Conservation (phyloP, 1,140 invertebrate species). For the Lamellibrachia luymesi region DNA sequence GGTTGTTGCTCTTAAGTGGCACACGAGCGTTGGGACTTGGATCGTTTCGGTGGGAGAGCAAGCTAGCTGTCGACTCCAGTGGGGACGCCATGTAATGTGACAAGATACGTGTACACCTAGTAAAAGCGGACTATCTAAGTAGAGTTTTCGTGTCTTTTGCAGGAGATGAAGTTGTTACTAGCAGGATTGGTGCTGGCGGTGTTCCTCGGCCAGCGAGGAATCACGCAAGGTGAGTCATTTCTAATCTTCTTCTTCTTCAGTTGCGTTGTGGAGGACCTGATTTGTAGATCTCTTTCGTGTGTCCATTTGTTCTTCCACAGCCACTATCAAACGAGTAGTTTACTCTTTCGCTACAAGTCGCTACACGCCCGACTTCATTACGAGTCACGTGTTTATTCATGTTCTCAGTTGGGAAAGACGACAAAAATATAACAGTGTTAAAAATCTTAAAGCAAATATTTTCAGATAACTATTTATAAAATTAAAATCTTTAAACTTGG, state of each 20-base stretch:
- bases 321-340: background rate
- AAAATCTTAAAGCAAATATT: background rate
- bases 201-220: background rate
- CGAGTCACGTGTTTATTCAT: background rate
- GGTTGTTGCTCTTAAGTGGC: background rate
- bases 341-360: background rate
- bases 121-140: slow-evolving; percentile 1
- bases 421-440: background rate
- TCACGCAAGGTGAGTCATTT: background rate
- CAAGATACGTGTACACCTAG: background rate
- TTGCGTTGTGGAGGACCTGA: too few relatives aligned
- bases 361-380: background rate
- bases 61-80: background rate
- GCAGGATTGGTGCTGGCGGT: background rate
- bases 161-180: slow-evolving; percentile 5
- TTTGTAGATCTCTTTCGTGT: background rate
- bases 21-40: background rate
- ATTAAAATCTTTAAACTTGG: background rate
- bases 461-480: background rate
- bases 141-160: background rate
- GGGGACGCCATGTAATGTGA: background rate
- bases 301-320: background rate
- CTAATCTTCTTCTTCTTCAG: background rate
- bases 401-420: background rate
- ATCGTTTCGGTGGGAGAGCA: background rate